phyloP scores from a whole-genome alignment of 2,797 vertebrate species.

The Crenuchus spilurus region DNA sequence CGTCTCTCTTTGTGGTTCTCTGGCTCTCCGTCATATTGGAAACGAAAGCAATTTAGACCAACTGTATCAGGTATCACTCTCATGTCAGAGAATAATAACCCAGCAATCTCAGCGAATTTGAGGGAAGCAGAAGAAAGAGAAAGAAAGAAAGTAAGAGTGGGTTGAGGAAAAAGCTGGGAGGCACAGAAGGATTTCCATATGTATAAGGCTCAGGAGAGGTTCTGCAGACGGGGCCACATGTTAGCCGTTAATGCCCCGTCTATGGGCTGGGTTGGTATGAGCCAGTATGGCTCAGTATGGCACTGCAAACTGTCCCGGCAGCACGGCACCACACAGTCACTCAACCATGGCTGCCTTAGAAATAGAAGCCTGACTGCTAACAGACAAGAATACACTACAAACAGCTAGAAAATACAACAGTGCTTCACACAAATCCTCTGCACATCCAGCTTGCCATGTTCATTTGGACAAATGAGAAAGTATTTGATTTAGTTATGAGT shows the following conservation, averaged over 20 bases:
- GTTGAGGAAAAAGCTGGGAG: conserved; percentile 11
- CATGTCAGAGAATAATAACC: conserved; percentile 62
- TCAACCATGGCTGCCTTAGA: background rate
- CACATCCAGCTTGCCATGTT: too few relatives aligned
- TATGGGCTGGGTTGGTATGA: conserved; percentile 23
- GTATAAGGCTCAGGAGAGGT: conserved; percentile 12
- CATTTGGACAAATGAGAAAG: too few relatives aligned
- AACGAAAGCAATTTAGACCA: conserved; percentile 60
- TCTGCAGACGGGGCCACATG: conserved; percentile 31
- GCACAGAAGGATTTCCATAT: conserved; percentile 48
- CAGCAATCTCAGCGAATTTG: conserved; percentile 57
- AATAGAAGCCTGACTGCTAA: background rate
- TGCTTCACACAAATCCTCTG: too few relatives aligned
- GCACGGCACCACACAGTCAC: background rate
- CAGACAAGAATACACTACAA: background rate
- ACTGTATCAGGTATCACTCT: conserved; percentile 57
- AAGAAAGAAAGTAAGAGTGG: conserved; percentile 10
- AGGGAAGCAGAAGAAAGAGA: conserved; percentile 49
- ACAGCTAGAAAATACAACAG: background rate
- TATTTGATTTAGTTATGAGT: too few relatives aligned
- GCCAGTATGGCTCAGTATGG: background rate
- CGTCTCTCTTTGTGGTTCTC: conserved; percentile 14
- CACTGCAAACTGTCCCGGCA: background rate
- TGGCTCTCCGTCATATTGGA: conserved; percentile 47
- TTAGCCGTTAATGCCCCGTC: conserved; percentile 33